Evolutionary conservation across 2,888 invertebrate species (phyloP).

Genomic region (Clanis bilineata): DNA sequence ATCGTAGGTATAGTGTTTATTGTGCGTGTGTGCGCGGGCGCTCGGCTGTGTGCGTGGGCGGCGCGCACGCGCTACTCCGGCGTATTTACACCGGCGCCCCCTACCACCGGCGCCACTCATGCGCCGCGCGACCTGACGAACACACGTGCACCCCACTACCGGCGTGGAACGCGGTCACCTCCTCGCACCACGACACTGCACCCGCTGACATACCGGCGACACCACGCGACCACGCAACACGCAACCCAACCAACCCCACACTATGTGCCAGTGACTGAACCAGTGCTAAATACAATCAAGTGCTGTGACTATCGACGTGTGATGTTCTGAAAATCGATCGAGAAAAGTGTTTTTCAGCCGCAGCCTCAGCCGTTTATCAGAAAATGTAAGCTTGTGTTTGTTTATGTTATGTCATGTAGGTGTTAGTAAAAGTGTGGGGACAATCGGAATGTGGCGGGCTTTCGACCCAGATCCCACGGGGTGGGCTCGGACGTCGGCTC

Average conservation of each 20-base stretch:
- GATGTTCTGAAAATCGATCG: conserved; percentile 68
- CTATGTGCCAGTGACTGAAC: conserved; percentile 73
- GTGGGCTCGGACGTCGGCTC: conserved; percentile 47
- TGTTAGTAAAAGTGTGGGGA: conserved; percentile 35
- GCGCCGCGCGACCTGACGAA: conserved; percentile 72
- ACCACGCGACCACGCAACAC: conserved; percentile 25
- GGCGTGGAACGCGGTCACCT: conserved; percentile 56
- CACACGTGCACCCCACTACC: conserved; percentile 75
- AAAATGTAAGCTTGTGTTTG: conserved; percentile 75
- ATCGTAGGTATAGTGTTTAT: conserved; percentile 18
- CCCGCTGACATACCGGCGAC: conserved; percentile 39
- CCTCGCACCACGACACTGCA: conserved; percentile 48
- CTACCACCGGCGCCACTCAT: conserved; percentile 79
- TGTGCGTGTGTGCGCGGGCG: conserved; percentile 41
- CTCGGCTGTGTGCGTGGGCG: conserved; percentile 57
- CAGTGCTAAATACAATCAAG: conserved; percentile 58
- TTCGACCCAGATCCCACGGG: conserved; percentile 79
- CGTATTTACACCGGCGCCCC: conserved; percentile 80
- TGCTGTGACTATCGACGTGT: conserved; percentile 73
- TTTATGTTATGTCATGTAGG: conserved; percentile 38
- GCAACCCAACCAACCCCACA: conserved; percentile 49
- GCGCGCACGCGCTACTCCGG: conserved; percentile 69
- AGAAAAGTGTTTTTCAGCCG: conserved; percentile 66
- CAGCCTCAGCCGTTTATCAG: conserved; percentile 75
- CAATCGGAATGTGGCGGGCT: conserved; percentile 51